A percentile compares a stretch with the other conserved stretches of the same genome.
Evolutionary conservation across 2,113 vertebrate genomes (phyloP).

Genomic region (Dunckerocampus dactyliophorus): DNA sequence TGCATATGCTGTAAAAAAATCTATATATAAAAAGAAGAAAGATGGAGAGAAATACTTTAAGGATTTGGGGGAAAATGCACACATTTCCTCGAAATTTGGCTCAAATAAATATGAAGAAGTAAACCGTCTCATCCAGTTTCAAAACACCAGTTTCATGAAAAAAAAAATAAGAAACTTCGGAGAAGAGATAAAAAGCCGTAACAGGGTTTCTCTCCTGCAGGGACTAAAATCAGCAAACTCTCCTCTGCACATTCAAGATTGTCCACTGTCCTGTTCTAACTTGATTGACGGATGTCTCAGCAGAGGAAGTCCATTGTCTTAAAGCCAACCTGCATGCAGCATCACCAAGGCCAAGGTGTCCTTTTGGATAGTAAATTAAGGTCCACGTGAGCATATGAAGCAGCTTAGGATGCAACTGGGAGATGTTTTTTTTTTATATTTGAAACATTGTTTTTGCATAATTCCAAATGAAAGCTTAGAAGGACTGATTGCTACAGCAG

Average conservation of each 20-base stretch:
- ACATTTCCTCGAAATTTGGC: constrained; percentile 70
- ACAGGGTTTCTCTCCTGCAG: constrained; percentile 30
- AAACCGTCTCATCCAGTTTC: constrained; percentile 63
- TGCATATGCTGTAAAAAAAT: constrained; percentile 50
- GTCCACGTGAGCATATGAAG: constrained; percentile 24
- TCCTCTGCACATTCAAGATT: constrained; percentile 49
- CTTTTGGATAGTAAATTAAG: constrained; percentile 59
- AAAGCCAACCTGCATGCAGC: constrained; percentile 19
- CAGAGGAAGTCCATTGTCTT: constrained; percentile 36
- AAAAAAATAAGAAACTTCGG: constrained; percentile 24
- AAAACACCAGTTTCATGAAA: constrained; percentile 44
- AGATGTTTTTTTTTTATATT: constrained; percentile 13
- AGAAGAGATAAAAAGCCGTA: constrained; percentile 32
- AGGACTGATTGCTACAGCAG: constrained; percentile 47
- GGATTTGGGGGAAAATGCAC: constrained; percentile 55
- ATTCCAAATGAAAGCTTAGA: constrained; percentile 49
- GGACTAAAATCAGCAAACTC: constrained; percentile 32
- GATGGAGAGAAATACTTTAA: constrained; percentile 59
- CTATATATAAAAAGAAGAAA: constrained; percentile 41
- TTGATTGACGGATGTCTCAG: constrained; percentile 26
- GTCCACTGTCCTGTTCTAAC: constrained; percentile 31
- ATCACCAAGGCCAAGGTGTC: constrained; percentile 30
- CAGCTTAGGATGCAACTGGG: constrained; percentile 24
- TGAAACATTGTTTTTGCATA: constrained; percentile 22
- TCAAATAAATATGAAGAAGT: constrained; percentile 79